Evolutionary conservation across 1,140 invertebrate species (phyloP).

Genomic region (Camponotus floridanus): DNA sequence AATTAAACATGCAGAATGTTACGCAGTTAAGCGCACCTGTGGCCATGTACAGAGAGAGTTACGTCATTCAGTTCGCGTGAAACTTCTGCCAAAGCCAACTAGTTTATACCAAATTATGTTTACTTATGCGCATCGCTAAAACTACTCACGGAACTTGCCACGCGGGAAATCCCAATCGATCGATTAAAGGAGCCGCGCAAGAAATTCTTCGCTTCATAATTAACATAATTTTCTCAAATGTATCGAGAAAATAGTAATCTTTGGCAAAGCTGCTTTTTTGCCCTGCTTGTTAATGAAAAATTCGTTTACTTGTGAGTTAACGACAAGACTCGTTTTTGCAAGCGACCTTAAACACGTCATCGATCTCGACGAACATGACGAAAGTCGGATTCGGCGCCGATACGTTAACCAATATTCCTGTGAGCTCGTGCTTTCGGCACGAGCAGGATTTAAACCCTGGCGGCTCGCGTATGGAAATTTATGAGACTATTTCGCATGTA

Average conservation of each 20-base stretch:
- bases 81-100: slow-evolving; percentile 52
- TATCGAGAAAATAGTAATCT: neutral
- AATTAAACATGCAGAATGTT: slow-evolving; percentile 72
- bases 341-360: slow-evolving; percentile 37
- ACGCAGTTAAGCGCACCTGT: slow-evolving; percentile 70
- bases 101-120: slow-evolving; percentile 59
- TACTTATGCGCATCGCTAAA: slow-evolving; percentile 62
- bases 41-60: slow-evolving; percentile 60
- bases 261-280: neutral
- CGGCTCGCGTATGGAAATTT: slow-evolving; percentile 84
- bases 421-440: slow-evolving; percentile 76
- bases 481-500: slow-evolving; percentile 85
- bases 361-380: slow-evolving; percentile 28
- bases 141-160: slow-evolving; percentile 33
- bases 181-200: neutral
- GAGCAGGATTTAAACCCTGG: slow-evolving; percentile 74
- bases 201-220: slow-evolving; percentile 24
- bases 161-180: slow-evolving; percentile 35
- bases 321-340: neutral
- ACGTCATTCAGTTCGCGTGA: slow-evolving; percentile 76
- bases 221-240: neutral
- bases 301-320: slow-evolving; percentile 10
- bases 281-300: neutral
- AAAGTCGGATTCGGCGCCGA: slow-evolving; percentile 41
- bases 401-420: slow-evolving; percentile 77